phyloP scores from a whole-genome alignment of 1,140 invertebrate species.

The Aleiodes sp. region DNA sequence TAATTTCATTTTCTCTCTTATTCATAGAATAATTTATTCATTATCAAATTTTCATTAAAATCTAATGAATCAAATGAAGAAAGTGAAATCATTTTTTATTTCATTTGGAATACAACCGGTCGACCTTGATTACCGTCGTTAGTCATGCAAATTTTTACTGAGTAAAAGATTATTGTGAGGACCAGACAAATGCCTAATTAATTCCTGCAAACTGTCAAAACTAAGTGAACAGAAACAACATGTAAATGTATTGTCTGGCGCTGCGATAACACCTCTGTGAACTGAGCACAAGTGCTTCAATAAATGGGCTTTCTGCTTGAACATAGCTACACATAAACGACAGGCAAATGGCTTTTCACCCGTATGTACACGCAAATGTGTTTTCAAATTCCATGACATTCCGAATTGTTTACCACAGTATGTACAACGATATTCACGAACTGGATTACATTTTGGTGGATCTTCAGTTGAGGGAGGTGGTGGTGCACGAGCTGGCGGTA shows the following conservation, averaged over 20 bases:
- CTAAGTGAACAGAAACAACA: conserved; percentile 87
- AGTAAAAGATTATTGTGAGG: conserved; percentile 86
- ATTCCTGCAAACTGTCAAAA: conserved; percentile 83
- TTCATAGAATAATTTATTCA: too few relatives aligned
- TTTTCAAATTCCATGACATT: conserved; percentile 90
- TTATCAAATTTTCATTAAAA: not conserved
- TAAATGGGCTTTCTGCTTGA: conserved; percentile 87
- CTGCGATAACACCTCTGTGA: conserved; percentile 83
- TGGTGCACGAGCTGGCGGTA: conserved; percentile 72
- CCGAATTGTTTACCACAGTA: conserved; percentile 90
- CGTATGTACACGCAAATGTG: conserved; percentile 84
- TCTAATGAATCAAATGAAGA: not conserved
- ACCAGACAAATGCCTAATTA: conserved; percentile 84
- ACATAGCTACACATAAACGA: conserved; percentile 86
- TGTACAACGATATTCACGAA: conserved; percentile 84
- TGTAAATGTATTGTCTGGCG: conserved; percentile 76
- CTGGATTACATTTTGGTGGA: conserved; percentile 69
- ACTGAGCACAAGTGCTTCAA: conserved; percentile 87
- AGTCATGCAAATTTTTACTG: conserved; percentile 85
- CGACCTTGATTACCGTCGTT: conserved; percentile 54
- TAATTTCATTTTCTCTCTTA: too few relatives aligned
- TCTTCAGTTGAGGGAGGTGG: conserved; percentile 68
- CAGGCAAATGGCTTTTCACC: conserved; percentile 89
- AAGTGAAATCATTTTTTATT: conserved; percentile 34
- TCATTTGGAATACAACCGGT: conserved; percentile 32